Conservation (phyloP, 2,888 invertebrate species). For the Scaptomyza polygonia region DNA sequence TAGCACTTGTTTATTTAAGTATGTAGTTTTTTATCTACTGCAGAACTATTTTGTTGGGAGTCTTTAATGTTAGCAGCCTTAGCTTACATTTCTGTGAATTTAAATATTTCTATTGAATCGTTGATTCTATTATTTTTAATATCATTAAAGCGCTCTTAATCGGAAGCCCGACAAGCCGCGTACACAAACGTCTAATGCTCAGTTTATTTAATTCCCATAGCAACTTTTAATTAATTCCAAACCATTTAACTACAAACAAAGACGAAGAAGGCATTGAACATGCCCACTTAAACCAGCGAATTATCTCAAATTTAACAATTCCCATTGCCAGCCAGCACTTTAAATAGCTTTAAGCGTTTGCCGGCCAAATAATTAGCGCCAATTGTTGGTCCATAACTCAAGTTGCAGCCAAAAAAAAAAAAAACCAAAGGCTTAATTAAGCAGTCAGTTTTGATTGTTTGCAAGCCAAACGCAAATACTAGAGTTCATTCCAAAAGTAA, state of each 20-base stretch:
- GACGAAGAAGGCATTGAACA: conserved; percentile 45
- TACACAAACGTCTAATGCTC: conserved; percentile 27
- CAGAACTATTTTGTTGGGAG: too few relatives aligned
- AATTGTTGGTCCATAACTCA: conserved; percentile 54
- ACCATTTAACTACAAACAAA: conserved; percentile 73
- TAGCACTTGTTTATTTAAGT: background rate
- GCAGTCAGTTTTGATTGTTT: conserved; percentile 37
- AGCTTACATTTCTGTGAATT: too few relatives aligned
- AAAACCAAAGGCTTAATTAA: conserved; percentile 61
- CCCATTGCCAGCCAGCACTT: conserved; percentile 49
- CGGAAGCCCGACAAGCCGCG: background rate
- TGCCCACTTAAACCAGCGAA: conserved; percentile 35
- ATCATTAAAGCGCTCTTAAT: background rate
- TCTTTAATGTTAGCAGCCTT: too few relatives aligned
- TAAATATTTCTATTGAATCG: too few relatives aligned
- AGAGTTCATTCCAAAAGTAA: background rate
- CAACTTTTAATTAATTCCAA: conserved; percentile 76
- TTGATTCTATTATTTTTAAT: background rate
- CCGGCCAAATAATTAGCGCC: conserved; percentile 54
- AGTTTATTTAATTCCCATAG: conserved; percentile 52
- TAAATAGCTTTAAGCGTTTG: conserved; percentile 38
- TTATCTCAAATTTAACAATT: conserved; percentile 71
- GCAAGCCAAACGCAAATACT: background rate
- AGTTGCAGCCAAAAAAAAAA: conserved; percentile 14
- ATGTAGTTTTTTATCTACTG: conserved; percentile 2